A percentile compares a stretch with the other conserved stretches of the same genome.
Evolutionary conservation across 2,113 vertebrate species (phyloP).

Genomic region (Equus quagga): DNA sequence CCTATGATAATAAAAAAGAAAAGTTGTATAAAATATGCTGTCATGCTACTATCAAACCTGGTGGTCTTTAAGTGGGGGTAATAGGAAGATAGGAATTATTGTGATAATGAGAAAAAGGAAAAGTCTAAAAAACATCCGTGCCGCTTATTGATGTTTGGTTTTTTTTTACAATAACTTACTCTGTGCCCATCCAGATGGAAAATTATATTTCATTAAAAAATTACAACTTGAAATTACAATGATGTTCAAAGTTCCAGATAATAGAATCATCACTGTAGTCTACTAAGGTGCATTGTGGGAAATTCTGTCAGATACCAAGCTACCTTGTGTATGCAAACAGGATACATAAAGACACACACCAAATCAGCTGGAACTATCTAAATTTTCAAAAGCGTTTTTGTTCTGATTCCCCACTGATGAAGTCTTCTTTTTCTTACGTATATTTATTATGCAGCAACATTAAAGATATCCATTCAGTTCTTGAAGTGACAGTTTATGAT

Average conservation of each 20-base stretch:
- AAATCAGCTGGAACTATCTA: conserved; percentile 56
- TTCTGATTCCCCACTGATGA: conserved; percentile 63
- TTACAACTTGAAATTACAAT: conserved; percentile 17
- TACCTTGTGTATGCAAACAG: conserved; percentile 18
- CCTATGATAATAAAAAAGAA: conserved; percentile 18
- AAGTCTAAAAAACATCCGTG: neutral
- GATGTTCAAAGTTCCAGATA: neutral
- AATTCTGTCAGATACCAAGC: conserved; percentile 46
- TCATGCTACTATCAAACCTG: conserved; percentile 14
- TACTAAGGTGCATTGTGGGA: conserved; percentile 37
- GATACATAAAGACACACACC: neutral
- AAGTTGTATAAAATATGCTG: neutral
- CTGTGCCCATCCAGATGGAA: conserved; percentile 26
- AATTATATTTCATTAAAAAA: conserved; percentile 73
- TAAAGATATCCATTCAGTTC: conserved; percentile 98
- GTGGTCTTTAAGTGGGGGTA: neutral
- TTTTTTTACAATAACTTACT: conserved; percentile 35
- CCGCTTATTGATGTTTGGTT: neutral
- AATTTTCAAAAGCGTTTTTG: conserved; percentile 75
- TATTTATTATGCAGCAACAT: conserved; percentile 92
- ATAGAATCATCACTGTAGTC: neutral
- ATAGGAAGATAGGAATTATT: conserved; percentile 40
- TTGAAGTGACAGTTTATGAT: conserved; percentile 98
- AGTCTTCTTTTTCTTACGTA: conserved; percentile 67
- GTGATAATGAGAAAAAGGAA: neutral